Conservation (phyloP, 92 coral and sea anemone species). For the Hydrozoanthus gracilis region DNA sequence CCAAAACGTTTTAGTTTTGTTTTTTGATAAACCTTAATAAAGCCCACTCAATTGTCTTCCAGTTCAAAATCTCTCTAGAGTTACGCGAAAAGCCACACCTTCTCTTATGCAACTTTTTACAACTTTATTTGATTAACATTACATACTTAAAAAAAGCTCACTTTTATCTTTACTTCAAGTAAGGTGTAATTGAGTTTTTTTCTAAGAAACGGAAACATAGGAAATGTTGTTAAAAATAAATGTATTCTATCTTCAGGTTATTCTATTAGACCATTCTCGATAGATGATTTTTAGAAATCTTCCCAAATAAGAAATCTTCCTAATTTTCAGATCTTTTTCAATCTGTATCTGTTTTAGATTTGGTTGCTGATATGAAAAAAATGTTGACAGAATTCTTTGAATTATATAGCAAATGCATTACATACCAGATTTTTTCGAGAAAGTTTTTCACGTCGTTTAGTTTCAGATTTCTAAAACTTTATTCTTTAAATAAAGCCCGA, state of each 20-base stretch:
- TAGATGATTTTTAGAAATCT: neutral
- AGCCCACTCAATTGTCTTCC: too few relatives aligned
- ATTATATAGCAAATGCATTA: neutral
- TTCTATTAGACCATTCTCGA: neutral
- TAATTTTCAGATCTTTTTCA: neutral
- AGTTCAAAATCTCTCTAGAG: too few relatives aligned
- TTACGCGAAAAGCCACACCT: too few relatives aligned
- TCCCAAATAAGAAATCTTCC: neutral
- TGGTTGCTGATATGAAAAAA: neutral
- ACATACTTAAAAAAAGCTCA: too few relatives aligned
- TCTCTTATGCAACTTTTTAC: too few relatives aligned
- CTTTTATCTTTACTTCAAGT: too few relatives aligned
- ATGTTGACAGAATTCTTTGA: neutral
- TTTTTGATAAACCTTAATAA: too few relatives aligned
- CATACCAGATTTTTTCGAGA: neutral
- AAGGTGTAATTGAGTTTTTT: neutral
- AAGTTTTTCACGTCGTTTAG: neutral
- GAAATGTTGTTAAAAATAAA: neutral
- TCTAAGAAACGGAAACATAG: neutral
- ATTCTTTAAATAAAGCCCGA: neutral
- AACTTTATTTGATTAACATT: too few relatives aligned
- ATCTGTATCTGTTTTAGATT: neutral
- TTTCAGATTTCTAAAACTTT: neutral
- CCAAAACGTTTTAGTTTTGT: too few relatives aligned
- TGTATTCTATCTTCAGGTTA: neutral